Percentiles rank a stretch among this genome's conserved stretches.
Conservation (phyloP, 1,140 invertebrate species). For the Aphis gossypii region DNA sequence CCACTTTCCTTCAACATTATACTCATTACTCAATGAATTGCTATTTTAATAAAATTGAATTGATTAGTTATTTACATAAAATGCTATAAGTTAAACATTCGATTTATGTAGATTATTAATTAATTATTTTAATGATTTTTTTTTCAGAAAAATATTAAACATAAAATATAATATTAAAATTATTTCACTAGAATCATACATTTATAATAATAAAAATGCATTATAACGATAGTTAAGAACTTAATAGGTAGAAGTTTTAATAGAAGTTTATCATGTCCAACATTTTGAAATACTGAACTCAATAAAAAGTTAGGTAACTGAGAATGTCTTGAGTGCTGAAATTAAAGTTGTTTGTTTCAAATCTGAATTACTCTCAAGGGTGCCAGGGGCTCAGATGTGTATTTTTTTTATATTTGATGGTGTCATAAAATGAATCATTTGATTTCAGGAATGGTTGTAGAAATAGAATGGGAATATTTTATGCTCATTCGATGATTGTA, state of each 20-base stretch:
- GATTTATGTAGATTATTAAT: background rate
- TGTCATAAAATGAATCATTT: conserved; percentile 12
- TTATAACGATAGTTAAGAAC: background rate
- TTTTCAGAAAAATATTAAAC: background rate
- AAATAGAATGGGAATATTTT: background rate
- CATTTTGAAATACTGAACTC: background rate
- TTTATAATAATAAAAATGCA: background rate
- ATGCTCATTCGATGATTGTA: background rate
- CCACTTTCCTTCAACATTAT: background rate
- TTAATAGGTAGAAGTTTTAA: background rate
- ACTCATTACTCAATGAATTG: background rate
- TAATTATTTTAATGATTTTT: background rate
- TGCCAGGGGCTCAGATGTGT: background rate
- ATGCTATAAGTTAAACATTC: background rate
- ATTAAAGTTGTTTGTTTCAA: conserved; percentile 39
- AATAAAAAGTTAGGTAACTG: background rate
- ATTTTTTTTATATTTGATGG: background rate
- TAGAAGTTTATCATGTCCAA: background rate
- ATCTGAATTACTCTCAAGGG: conserved; percentile 38
- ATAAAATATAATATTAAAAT: background rate
- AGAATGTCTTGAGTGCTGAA: background rate
- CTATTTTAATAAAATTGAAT: background rate
- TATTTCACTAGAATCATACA: background rate
- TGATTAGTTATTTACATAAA: background rate
- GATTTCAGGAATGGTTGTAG: background rate